Conservation (phyloP, 2,888 invertebrate species). For the Anaspis maculata region DNA sequence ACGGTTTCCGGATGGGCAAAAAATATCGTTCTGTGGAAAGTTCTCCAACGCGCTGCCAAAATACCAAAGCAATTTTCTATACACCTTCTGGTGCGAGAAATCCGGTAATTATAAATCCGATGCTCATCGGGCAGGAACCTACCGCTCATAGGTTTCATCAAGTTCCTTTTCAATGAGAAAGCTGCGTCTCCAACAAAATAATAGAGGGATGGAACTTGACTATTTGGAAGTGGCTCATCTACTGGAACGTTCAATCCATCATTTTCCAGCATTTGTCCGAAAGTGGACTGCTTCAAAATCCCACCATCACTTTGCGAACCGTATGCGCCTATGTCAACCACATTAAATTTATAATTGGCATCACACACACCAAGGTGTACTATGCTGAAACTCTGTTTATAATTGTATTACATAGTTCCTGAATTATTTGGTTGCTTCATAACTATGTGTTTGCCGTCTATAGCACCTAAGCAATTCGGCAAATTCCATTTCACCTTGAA, state of each 20-base stretch:
- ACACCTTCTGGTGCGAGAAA: constrained; percentile 12
- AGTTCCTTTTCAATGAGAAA: constrained; percentile 5
- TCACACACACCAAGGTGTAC: neutral
- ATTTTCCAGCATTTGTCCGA: constrained; percentile 1
- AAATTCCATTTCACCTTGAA: neutral
- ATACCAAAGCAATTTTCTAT: constrained; percentile 18
- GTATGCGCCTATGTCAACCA: constrained; percentile 1
- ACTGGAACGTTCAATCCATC: neutral
- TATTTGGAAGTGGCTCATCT: constrained; percentile 1
- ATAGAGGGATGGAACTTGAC: constrained; percentile 1
- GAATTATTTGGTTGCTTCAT: neutral
- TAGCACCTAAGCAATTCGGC: neutral
- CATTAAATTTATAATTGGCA: constrained; percentile 1
- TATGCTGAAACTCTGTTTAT: neutral
- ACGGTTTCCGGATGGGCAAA: constrained; percentile 8
- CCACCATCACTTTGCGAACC: constrained; percentile 4
- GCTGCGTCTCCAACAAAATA: constrained; percentile 11
- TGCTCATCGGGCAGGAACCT: constrained; percentile 3
- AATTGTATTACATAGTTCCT: neutral
- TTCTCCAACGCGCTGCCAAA: constrained; percentile 15
- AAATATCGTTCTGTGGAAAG: constrained; percentile 12
- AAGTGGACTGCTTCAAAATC: neutral
- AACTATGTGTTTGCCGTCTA: neutral
- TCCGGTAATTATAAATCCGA: constrained; percentile 13
- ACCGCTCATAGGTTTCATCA: constrained; percentile 7